phyloP scores from a whole-genome alignment of 2,797 vertebrate genomes.

The Threskiornis aethiopicus region DNA sequence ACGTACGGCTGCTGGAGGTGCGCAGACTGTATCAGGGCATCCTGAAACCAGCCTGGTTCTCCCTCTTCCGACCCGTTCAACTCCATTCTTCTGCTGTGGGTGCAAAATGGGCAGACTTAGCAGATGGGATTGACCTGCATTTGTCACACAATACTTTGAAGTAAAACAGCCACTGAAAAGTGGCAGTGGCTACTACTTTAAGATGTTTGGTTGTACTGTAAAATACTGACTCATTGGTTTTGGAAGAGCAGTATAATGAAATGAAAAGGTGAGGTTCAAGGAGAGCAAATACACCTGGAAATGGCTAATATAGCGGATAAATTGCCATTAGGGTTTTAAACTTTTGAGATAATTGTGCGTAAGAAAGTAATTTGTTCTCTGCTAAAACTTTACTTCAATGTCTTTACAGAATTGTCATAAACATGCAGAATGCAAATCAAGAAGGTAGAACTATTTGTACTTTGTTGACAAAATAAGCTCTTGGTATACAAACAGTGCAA shows the following conservation, averaged over 20 bases:
- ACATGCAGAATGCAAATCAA: neutral
- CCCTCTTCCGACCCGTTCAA: neutral
- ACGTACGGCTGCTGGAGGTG: accelerated
- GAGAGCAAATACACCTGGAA: neutral
- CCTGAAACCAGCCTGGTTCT: neutral
- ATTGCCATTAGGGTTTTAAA: neutral
- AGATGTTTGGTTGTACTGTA: neutral
- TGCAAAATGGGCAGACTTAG: neutral
- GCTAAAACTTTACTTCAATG: neutral
- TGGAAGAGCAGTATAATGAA: neutral
- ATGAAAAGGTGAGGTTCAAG: neutral
- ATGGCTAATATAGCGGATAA: neutral
- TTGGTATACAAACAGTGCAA: conserved; percentile 23
- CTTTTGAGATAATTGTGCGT: neutral
- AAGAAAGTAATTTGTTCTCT: neutral
- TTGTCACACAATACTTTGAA: neutral
- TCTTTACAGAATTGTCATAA: neutral
- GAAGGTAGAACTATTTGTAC: neutral
- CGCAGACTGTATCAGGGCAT: accelerated
- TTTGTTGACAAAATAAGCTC: conserved; percentile 38
- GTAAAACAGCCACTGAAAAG: neutral
- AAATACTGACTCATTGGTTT: neutral
- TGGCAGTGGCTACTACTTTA: neutral
- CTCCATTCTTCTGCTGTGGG: neutral
- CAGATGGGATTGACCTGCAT: neutral